Conservation (phyloP, 2,113 vertebrate species). For the Dasypus novemcinctus region DNA sequence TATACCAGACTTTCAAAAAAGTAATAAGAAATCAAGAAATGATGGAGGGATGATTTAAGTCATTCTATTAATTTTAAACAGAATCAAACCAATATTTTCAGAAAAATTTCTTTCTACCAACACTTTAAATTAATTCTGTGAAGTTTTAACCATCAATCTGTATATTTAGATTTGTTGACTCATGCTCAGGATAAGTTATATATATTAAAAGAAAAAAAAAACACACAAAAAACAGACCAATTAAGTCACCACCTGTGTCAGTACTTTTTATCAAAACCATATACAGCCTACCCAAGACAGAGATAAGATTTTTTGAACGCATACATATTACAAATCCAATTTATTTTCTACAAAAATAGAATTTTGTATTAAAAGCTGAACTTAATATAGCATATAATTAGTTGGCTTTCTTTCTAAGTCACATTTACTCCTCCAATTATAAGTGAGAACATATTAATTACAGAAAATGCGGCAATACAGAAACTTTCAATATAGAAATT, state of each 20-base stretch:
- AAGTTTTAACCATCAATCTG: slow-evolving; percentile 12
- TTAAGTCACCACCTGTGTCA: not conserved
- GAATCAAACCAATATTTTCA: not conserved
- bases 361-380: not conserved
- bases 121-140: not conserved
- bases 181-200: not conserved
- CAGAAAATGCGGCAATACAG: not conserved
- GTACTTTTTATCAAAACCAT: slow-evolving; percentile 47
- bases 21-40: slow-evolving; percentile 37
- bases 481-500: slow-evolving; percentile 20
- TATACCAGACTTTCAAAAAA: not conserved
- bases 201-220: no score
- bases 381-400: not conserved
- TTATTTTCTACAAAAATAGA: not conserved
- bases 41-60: not conserved
- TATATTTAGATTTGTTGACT: not conserved
- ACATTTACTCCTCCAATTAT: not conserved
- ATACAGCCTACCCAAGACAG: not conserved
- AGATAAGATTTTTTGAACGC: not conserved
- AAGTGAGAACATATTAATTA: not conserved
- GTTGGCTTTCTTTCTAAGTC: not conserved
- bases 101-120: slow-evolving; percentile 17
- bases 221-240: not conserved
- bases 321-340: not conserved
- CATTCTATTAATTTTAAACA: slow-evolving; percentile 2